Conservation (phyloP, 2,888 invertebrate species). For the Agrochola macilenta region DNA sequence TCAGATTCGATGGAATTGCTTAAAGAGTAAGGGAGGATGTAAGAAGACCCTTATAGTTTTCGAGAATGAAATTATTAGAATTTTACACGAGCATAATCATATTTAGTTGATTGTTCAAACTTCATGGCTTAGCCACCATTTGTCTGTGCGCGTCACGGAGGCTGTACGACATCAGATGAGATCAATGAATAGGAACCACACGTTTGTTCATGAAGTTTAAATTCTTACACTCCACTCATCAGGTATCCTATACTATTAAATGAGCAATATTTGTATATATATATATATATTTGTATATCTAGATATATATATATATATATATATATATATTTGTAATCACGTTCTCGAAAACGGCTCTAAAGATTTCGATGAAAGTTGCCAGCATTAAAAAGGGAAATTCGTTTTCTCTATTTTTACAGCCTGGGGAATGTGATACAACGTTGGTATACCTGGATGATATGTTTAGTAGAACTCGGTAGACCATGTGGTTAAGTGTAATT, state of each 20-base stretch:
- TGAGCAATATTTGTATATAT: no score
- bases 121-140: not conserved
- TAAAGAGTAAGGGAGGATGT: conserved; percentile 60
- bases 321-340: no score
- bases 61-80: conserved; percentile 47
- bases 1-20: conserved; percentile 70
- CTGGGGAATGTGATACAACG: no score
- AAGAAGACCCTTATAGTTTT: conserved; percentile 64
- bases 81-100: conserved; percentile 43
- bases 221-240: not conserved
- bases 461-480: no score
- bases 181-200: not conserved
- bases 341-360: no score
- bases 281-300: no score
- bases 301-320: no score
- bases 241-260: not conserved
- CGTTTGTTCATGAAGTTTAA: not conserved
- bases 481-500: not conserved
- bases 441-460: no score
- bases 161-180: not conserved
- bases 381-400: no score
- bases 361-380: no score
- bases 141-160: not conserved
- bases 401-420: no score
- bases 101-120: not conserved